These are phyloP conservation scores for Chinchilla lanigera DNA, from an alignment of 2,113 vertebrate species.

Conservation along the genomic window DNA sequence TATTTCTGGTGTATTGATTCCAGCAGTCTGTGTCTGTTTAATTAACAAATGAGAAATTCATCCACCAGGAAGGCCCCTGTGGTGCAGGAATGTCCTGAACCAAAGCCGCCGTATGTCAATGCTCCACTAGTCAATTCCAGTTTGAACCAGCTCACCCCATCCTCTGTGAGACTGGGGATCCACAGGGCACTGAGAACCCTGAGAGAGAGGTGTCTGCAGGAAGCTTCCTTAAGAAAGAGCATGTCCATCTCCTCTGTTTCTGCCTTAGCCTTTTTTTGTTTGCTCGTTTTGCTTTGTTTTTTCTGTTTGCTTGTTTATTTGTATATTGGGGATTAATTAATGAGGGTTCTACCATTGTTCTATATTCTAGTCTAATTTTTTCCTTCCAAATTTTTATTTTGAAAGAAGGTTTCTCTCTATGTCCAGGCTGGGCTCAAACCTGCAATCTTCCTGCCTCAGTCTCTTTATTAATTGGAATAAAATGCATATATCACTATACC, in stretches of 20 bases:
- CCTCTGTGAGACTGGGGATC: too few relatives aligned
- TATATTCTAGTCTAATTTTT: not conserved
- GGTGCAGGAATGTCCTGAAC: too few relatives aligned
- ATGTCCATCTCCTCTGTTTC: not conserved
- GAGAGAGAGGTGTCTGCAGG: not conserved
- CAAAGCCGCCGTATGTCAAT: too few relatives aligned
- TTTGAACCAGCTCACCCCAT: too few relatives aligned
- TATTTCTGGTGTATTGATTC: too few relatives aligned
- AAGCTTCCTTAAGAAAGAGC: not conserved
- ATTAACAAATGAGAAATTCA: too few relatives aligned
- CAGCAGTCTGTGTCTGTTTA: too few relatives aligned
- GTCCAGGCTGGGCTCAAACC: not conserved
- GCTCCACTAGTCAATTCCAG: too few relatives aligned
- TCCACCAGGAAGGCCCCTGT: too few relatives aligned
- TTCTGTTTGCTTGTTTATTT: not conserved
- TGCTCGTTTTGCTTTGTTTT: too few relatives aligned
- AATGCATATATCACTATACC: not conserved
- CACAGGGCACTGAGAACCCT: too few relatives aligned
- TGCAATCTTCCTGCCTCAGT: not conserved
- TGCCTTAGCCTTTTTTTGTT: not conserved
- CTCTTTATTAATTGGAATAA: not conserved
- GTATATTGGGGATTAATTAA: not conserved
- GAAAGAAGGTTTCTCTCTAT: not conserved
- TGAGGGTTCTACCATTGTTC: not conserved
- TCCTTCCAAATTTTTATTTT: not conserved